These are phyloP conservation scores for Ptychodera flava DNA, from an alignment of 35 echinoderm and acorn worm genomes.

Conservation along the genomic window DNA sequence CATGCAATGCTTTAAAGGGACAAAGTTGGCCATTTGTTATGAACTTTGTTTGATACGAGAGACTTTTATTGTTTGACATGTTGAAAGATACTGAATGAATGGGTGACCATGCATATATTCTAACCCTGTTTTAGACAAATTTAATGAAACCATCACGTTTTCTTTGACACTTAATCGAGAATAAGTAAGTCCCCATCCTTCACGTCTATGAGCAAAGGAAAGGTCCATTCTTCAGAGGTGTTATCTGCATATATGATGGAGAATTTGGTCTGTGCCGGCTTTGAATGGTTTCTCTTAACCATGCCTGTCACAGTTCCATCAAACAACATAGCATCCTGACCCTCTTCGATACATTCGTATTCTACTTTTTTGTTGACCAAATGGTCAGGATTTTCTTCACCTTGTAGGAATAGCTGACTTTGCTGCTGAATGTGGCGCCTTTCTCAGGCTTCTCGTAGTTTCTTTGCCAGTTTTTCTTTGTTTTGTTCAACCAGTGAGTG, in stretches of 20 bases:
- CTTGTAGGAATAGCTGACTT: background rate
- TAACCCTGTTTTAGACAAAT: too few relatives aligned
- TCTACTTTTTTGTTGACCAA: background rate
- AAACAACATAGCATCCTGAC: background rate
- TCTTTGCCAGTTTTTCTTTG: background rate
- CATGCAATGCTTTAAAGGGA: too few relatives aligned
- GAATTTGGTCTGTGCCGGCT: background rate
- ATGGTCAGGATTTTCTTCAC: background rate
- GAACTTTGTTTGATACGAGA: too few relatives aligned
- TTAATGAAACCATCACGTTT: too few relatives aligned
- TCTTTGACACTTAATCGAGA: background rate
- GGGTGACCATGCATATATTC: too few relatives aligned
- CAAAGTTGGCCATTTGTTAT: too few relatives aligned
- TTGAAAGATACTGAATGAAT: too few relatives aligned
- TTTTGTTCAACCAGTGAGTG: background rate
- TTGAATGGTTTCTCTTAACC: background rate
- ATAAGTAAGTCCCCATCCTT: background rate
- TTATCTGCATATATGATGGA: background rate
- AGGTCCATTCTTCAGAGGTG: background rate
- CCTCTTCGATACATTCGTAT: background rate
- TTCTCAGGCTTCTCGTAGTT: background rate
- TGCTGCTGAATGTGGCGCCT: background rate
- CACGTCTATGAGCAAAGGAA: background rate
- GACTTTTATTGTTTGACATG: too few relatives aligned
- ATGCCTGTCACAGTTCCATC: background rate